A percentile compares a stretch with the other conserved stretches of the same genome.
phyloP scores from a whole-genome alignment of 1,140 invertebrate species.

The Nasonia longicornis region DNA sequence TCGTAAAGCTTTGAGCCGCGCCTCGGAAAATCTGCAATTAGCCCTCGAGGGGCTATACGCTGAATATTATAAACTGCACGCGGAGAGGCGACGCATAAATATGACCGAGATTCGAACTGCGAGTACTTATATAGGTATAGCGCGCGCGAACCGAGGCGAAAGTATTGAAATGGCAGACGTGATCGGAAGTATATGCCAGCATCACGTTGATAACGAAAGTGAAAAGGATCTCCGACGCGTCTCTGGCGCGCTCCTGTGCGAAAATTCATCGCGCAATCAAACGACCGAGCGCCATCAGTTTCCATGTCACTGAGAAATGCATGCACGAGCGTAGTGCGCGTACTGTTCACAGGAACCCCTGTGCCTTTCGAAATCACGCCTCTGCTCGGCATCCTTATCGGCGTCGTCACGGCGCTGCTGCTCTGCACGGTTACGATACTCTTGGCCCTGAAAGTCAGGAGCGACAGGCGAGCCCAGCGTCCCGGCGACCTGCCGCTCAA shows the following conservation, averaged over 20 bases:
- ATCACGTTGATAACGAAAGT: not conserved
- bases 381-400: slow-evolving; percentile 80
- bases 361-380: slow-evolving; percentile 80
- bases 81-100: not conserved
- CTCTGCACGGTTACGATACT: slow-evolving; percentile 78
- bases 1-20: not conserved
- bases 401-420: slow-evolving; percentile 77
- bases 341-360: slow-evolving; percentile 72
- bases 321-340: slow-evolving; percentile 56
- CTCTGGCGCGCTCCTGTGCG: not conserved
- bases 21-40: not conserved
- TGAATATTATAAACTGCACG: not conserved
- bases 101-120: not conserved
- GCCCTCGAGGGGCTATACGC: not conserved
- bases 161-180: too few relatives aligned
- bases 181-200: too few relatives aligned
- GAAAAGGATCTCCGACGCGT: not conserved
- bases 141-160: too few relatives aligned
- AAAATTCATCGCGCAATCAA: not conserved
- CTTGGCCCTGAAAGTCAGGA: slow-evolving; percentile 76
- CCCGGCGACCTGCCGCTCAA: slow-evolving; percentile 76
- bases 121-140: too few relatives aligned
- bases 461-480: slow-evolving; percentile 70
- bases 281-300: not conserved
- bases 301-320: slow-evolving; percentile 32